Evolutionary conservation across 2,113 vertebrate genomes (phyloP).

Genomic region (Brachypteracias leptosomus): DNA sequence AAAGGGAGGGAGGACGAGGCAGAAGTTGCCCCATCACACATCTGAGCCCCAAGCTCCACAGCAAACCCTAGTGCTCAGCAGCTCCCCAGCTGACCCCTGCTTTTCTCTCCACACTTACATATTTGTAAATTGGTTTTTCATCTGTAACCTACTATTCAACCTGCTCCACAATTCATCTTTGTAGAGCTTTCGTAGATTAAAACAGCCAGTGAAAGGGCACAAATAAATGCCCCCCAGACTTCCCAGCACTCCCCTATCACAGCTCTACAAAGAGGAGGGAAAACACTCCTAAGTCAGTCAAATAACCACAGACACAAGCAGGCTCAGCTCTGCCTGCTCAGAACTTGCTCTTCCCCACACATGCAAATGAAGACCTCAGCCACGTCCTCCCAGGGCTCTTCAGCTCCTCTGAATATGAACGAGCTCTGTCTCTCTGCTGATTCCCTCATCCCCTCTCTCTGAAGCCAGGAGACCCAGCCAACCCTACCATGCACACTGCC

Average conservation of each 20-base stretch:
- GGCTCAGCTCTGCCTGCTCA: background rate
- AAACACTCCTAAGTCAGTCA: background rate
- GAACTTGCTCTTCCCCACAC: background rate
- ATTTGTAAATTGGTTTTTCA: background rate
- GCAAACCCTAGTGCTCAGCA: background rate
- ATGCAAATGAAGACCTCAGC: background rate
- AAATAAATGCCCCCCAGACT: background rate
- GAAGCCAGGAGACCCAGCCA: constrained; percentile 18
- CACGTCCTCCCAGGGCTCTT: background rate
- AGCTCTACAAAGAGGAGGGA: background rate
- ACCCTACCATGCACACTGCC: background rate
- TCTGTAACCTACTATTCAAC: background rate
- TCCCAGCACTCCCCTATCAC: background rate
- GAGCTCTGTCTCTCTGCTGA: background rate
- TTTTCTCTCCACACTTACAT: rapidly evolving
- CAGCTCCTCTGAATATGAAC: background rate
- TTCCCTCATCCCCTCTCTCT: background rate
- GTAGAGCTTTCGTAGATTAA: background rate
- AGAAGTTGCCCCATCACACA: background rate
- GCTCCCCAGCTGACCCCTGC: background rate
- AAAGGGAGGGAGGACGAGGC: background rate
- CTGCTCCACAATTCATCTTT: background rate
- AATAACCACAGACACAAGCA: background rate
- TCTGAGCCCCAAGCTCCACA: background rate
- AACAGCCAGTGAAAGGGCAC: background rate